Conservation (phyloP, 2,797 vertebrate species). For the Mus spretus region DNA sequence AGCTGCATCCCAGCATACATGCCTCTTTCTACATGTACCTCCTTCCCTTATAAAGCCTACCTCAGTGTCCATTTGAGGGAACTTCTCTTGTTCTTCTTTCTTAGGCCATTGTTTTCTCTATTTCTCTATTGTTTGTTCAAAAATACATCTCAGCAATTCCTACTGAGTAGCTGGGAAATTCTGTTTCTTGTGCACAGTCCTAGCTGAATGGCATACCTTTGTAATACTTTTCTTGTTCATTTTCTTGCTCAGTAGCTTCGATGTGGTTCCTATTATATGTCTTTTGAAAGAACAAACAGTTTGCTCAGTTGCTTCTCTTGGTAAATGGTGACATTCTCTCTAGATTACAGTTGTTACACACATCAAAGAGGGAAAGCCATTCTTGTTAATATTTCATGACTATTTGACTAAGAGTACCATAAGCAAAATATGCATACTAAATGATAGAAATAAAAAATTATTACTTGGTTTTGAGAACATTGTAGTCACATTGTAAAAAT, state of each 20-base stretch:
- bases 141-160: not conserved
- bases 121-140: not conserved
- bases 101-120: not conserved
- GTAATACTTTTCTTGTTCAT: not conserved
- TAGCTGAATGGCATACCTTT: not conserved
- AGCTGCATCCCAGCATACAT: no score
- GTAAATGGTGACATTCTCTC: not conserved
- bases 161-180: not conserved
- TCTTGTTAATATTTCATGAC: slow-evolving; percentile 9
- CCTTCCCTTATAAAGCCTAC: not conserved
- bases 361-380: not conserved
- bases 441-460: slow-evolving; percentile 31
- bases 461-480: not conserved
- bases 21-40: not conserved
- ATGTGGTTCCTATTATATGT: not conserved
- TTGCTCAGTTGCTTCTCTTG: not conserved
- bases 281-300: not conserved
- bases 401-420: not conserved
- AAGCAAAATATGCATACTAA: not conserved
- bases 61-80: not conserved
- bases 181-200: not conserved
- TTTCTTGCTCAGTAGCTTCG: not conserved
- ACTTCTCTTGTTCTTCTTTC: not conserved
- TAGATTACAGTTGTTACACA: not conserved
- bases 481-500: not conserved